phyloP scores from a whole-genome alignment of 1,140 invertebrate genomes.

The Drosophila ercepeae region DNA sequence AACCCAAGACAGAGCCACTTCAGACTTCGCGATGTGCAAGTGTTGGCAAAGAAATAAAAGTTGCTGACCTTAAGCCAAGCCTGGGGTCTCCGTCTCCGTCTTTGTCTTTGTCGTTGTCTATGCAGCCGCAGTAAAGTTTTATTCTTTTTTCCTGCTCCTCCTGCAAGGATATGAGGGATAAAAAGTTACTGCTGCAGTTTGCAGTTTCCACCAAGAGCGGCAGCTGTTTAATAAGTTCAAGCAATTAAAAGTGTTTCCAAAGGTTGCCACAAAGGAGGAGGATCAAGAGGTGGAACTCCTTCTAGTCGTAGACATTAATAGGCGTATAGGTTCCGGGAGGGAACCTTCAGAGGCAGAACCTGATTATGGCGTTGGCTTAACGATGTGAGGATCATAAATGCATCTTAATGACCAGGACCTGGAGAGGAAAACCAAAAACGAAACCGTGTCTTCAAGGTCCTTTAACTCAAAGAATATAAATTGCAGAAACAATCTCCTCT shows the following conservation, averaged over 20 bases:
- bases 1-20: conserved; percentile 69
- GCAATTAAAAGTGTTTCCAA: conserved; percentile 74
- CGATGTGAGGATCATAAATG: conserved; percentile 73
- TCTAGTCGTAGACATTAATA: conserved; percentile 65
- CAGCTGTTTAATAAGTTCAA: conserved; percentile 80
- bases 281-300: conserved; percentile 22
- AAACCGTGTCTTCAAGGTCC: conserved; percentile 18
- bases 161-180: conserved; percentile 61
- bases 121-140: conserved; percentile 63
- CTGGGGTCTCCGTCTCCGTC: conserved; percentile 64
- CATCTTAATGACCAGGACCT: conserved; percentile 61
- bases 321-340: conserved; percentile 64
- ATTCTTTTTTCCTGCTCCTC: conserved; percentile 20
- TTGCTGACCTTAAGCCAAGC: conserved; percentile 73
- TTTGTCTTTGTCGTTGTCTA: conserved; percentile 76
- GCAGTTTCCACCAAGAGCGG: conserved; percentile 37
- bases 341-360: background rate
- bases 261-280: conserved; percentile 49
- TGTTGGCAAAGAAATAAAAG: conserved; percentile 81
- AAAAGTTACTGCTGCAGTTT: conserved; percentile 39
- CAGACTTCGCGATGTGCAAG: conserved; percentile 61
- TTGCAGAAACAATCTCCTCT: conserved; percentile 6
- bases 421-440: too few relatives aligned
- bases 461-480: conserved; percentile 46
- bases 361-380: conserved; percentile 51